Evolutionary conservation across 2,113 vertebrate species (phyloP), one percentile per base, ranked within the genome.

Genomic region (Hystrix brachyura): DNA sequence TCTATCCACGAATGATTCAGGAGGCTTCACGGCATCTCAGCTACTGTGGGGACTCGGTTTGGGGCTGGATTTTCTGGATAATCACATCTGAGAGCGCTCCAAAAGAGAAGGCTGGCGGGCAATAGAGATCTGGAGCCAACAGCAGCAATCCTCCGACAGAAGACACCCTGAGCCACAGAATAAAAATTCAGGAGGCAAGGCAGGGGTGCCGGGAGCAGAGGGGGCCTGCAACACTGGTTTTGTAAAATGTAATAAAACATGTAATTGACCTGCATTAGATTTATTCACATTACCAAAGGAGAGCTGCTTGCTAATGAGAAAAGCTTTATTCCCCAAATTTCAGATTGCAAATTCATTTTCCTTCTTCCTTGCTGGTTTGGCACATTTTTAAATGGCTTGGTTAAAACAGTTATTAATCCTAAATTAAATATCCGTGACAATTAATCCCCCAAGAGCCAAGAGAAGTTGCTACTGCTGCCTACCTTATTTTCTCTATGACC

Each of bases 341-440:
- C 95, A 96, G 89, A 87, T 92, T 93, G 94, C 0, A 60, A 95
- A 96, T 98, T 98, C 95, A 97, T 97, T 97, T 96, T 51, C 90
- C 90, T 78, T 94, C 74, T 94, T 96, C 92, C 95, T 97, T 93
- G 95, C 92, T 91, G 82, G 88, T 92, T 95, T 97, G 96, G 97
- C 96, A 95, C 92, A 90, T 94, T 98, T 96, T 95, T 94, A 94
- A 97, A 96, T 64, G 83, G 90, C 97, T 96, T 87, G 83, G 91
- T 96, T 98, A 97, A 98, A 97, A 97, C 94, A 93, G 94, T 96
- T 96, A 98, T 98, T 97, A 98, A 98, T 98, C 96, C 93, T 84
- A 96, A 97, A 98, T 96, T 98, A 96, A 97, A 97, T 97, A 96
- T 96, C 98, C 95, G 92, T 95, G 97, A 91, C 95, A 95, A 97